Base-by-base conservation (phyloP, 92 coral and sea anemone species). In the Hydrozoanthus gracilis region DNA sequence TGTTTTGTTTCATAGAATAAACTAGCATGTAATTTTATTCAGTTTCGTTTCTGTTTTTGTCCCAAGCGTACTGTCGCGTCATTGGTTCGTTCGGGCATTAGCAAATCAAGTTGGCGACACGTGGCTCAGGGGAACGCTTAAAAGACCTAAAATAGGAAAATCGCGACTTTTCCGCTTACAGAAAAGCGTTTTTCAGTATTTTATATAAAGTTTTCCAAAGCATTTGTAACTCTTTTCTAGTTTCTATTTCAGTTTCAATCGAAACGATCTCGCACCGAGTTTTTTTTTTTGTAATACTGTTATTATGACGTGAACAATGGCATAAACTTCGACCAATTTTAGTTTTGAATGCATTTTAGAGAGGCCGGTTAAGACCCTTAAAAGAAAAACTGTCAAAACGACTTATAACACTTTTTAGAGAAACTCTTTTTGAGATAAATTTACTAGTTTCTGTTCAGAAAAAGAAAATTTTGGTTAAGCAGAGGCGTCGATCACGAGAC, bases 91-190 rank as follows among this genome's bases (percentile, higher is more conserved):
- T 5, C 2, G 12, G 11, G 27, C 39, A 65, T 80, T 20, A 64
- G 18, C 74, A 65, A 65, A 70, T 49, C 69, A 13, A 80, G 18
- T 65, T 80, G 12, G 58, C 74, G 85, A 80, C 74, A 80, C 85
- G 85, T 80, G 85, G 85, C 85, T 80, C 49, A 8, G 85, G 0
- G 13, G 47, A 49, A 50, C 7, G 15, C 51, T n/a, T 48, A 56
- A 74, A 74, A 74, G 74, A 0, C 27, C 67, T 18, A 76, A 52
- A 52, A 2, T 17, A 11, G 4, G 27, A 3, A 18, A 66, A 18
- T 17, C 10, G 12, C 16, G 15, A 58, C 45, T 8, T 71, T 72
- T 17, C 49, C 18, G 14, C 14, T 47, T 13, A 39, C 44, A 20
- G 16, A 72, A 49, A 18, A 72, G 18, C 8, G 17, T 12, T 72